Conservation (phyloP, 2,113 vertebrate genomes). For the Amazona guildingii region DNA sequence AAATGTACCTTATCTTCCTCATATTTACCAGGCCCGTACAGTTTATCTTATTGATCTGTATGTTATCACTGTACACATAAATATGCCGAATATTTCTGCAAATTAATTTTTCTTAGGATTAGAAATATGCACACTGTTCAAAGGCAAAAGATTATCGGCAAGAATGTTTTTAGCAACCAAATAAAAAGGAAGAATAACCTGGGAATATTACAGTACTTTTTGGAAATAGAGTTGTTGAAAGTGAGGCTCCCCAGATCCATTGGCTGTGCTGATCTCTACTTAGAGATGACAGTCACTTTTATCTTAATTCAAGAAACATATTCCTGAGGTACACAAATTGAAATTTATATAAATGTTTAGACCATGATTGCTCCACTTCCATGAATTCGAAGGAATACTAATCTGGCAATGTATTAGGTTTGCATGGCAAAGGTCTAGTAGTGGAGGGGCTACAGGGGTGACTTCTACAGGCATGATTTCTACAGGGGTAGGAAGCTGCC, state of each 20-base stretch:
- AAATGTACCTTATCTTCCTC: background rate
- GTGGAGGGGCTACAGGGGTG: fast-evolving
- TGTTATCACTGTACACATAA: background rate
- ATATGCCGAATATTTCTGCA: background rate
- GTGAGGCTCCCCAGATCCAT: background rate
- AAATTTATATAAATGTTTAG: slow-evolving; percentile 4
- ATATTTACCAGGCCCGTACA: background rate
- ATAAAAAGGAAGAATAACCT: background rate
- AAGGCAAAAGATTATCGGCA: background rate
- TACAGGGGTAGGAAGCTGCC: background rate
- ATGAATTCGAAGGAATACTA: background rate
- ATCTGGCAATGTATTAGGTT: background rate
- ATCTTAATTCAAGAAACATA: background rate
- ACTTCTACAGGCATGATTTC: too few relatives aligned
- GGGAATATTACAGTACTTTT: background rate
- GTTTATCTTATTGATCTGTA: background rate
- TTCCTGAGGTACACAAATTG: background rate
- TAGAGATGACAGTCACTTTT: background rate
- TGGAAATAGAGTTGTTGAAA: background rate
- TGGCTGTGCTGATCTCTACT: background rate
- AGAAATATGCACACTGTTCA: background rate
- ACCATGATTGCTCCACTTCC: background rate
- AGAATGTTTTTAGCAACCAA: background rate
- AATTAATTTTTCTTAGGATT: background rate
- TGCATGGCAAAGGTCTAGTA: background rate